A percentile compares a stretch with the other conserved stretches of the same genome.
These are phyloP conservation scores for Mactra quadrangularis DNA, from an alignment of 1,140 invertebrate genomes.

Conservation along the genomic window DNA sequence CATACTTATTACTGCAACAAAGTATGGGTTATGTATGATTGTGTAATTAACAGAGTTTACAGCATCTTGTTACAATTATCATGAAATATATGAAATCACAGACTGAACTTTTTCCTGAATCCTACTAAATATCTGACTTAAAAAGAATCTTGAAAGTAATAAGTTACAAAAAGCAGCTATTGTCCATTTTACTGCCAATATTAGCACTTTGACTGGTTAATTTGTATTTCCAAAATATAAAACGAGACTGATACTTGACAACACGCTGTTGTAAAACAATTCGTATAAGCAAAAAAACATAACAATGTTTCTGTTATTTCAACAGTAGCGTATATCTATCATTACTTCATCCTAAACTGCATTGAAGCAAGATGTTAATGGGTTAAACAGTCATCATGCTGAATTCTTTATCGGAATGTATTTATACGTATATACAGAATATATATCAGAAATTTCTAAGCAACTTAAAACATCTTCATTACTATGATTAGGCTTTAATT, in stretches of 20 bases:
- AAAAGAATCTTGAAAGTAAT: too few species aligned
- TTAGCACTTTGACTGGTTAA: too few species aligned
- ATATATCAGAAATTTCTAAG: neutral
- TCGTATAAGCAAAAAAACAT: too few species aligned
- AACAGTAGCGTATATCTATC: neutral
- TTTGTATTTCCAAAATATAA: too few species aligned
- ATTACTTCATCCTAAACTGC: neutral
- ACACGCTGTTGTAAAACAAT: too few species aligned
- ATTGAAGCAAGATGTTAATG: neutral
- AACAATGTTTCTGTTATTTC: too few species aligned
- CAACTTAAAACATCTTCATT: slow-evolving; percentile 14
- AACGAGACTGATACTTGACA: too few species aligned
- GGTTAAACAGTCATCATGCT: neutral
- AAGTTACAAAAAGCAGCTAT: too few species aligned
- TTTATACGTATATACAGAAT: slow-evolving; percentile 7
- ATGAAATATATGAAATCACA: too few species aligned
- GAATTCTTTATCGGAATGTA: slow-evolving; percentile 18
- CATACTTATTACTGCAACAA: neutral
- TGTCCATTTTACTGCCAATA: too few species aligned
- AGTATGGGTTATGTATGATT: neutral
- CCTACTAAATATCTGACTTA: too few species aligned
- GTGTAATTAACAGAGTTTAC: neutral
- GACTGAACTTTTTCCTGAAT: too few species aligned
- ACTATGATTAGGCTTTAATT: neutral
- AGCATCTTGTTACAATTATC: neutral